Percentiles rank a stretch among this genome's conserved stretches.
phyloP scores from a whole-genome alignment of 2,797 vertebrate species.

The Poecilia velifera region DNA sequence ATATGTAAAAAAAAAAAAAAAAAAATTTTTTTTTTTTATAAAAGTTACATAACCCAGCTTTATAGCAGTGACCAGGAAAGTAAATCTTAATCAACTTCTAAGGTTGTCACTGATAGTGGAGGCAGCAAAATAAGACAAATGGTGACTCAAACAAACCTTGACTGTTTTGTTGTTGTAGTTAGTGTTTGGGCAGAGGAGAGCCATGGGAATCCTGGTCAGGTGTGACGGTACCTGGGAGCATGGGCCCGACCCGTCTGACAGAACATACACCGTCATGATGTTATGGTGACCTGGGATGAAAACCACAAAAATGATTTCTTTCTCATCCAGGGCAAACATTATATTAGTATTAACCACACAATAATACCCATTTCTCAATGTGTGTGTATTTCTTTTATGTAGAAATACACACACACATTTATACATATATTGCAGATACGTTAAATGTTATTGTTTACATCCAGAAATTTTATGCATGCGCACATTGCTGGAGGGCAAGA shows the following conservation, averaged over 20 bases:
- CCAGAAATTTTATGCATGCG: no score
- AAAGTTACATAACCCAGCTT: no score
- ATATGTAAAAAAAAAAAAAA: no score
- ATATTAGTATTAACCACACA: neutral
- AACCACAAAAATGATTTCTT: neutral
- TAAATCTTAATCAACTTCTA: neutral
- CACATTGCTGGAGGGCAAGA: no score
- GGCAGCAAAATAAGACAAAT: neutral
- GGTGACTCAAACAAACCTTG: conserved; percentile 56
- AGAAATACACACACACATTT: no score
- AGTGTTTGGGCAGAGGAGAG: conserved; percentile 36
- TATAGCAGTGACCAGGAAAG: neutral
- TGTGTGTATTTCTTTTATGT: neutral
- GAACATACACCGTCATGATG: conserved; percentile 63
- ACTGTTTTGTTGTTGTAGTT: conserved; percentile 49
- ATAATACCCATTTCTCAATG: neutral
- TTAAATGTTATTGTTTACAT: no score
- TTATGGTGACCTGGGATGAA: conserved; percentile 27
- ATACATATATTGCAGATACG: no score
- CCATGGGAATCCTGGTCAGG: conserved; percentile 57
- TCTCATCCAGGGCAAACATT: neutral
- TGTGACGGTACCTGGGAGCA: conserved; percentile 45
- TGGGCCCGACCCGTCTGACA: conserved; percentile 39
- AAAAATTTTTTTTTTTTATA: no score
- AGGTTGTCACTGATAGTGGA: neutral